Conservation (phyloP, 2,113 vertebrate species). For the Rutilus rutilus region DNA sequence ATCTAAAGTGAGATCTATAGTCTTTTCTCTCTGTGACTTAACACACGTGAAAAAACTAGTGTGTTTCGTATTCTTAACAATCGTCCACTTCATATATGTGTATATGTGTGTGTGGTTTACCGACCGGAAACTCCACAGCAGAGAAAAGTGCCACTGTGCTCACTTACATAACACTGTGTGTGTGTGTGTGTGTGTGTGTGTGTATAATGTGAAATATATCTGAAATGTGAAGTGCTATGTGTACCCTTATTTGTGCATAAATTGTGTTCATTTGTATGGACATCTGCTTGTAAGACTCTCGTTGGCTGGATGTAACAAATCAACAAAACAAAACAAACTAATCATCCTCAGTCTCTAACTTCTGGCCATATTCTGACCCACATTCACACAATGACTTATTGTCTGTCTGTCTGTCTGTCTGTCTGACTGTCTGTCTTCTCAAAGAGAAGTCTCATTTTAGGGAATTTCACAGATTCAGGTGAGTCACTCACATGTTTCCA, state of each 20-base stretch:
- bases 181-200: background rate
- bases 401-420: too few species aligned
- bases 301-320: background rate
- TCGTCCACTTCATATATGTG: constrained; percentile 40
- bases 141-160: constrained; percentile 48
- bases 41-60: constrained; percentile 36
- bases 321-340: background rate
- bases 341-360: background rate
- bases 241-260: too few species aligned
- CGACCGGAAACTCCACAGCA: constrained; percentile 33
- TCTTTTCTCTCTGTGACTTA: background rate
- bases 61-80: constrained; percentile 39
- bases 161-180: constrained; percentile 34
- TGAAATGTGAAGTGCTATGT: background rate
- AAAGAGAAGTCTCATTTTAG: background rate
- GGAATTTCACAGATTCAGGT: background rate
- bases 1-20: constrained; percentile 18
- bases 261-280: background rate
- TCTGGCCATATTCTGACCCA: background rate
- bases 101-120: constrained; percentile 39
- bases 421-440: too few species aligned
- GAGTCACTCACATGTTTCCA: background rate
- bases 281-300: background rate
- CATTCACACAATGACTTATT: background rate
- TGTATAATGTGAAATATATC: background rate